A percentile compares a stretch with the other conserved stretches of the same genome.
These are phyloP conservation scores for Perca fluviatilis DNA, from an alignment of 2,113 vertebrate species.

Conservation along the genomic window DNA sequence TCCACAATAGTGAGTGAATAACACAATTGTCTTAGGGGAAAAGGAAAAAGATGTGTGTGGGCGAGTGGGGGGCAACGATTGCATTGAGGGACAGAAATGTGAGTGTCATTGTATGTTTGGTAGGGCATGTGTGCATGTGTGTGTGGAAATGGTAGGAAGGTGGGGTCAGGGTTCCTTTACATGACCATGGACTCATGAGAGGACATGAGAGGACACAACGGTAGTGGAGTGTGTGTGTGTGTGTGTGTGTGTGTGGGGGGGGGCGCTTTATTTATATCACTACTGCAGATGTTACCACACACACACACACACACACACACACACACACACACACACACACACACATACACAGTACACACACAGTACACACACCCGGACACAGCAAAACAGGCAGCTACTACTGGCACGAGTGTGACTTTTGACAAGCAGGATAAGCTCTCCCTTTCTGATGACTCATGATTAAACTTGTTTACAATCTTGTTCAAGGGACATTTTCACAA, in stretches of 20 bases:
- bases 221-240: not conserved
- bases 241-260: no score
- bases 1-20: slow-evolving; percentile 76
- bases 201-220: slow-evolving; percentile 9
- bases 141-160: slow-evolving; percentile 30
- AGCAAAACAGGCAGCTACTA: slow-evolving; percentile 24
- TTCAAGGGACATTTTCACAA: slow-evolving; percentile 68
- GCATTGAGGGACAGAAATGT: slow-evolving; percentile 7
- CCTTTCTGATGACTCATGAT: slow-evolving; percentile 61
- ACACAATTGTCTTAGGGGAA: slow-evolving; percentile 76
- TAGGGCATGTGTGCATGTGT: slow-evolving; percentile 1
- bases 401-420: slow-evolving; percentile 28
- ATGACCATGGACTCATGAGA: slow-evolving; percentile 47
- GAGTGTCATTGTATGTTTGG: slow-evolving; percentile 27
- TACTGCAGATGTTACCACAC: slow-evolving; percentile 41
- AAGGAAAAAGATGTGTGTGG: slow-evolving; percentile 70
- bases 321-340: slow-evolving; percentile 16
- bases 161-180: slow-evolving; percentile 46
- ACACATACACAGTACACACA: slow-evolving; percentile 10
- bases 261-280: slow-evolving; percentile 37
- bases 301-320: slow-evolving; percentile 15
- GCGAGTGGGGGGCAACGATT: slow-evolving; percentile 7
- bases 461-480: slow-evolving; percentile 55
- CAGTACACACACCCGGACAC: slow-evolving; percentile 23
- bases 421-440: slow-evolving; percentile 51